Evolutionary conservation across 2,888 invertebrate species (phyloP).

Genomic region (Chloromyia formosa): DNA sequence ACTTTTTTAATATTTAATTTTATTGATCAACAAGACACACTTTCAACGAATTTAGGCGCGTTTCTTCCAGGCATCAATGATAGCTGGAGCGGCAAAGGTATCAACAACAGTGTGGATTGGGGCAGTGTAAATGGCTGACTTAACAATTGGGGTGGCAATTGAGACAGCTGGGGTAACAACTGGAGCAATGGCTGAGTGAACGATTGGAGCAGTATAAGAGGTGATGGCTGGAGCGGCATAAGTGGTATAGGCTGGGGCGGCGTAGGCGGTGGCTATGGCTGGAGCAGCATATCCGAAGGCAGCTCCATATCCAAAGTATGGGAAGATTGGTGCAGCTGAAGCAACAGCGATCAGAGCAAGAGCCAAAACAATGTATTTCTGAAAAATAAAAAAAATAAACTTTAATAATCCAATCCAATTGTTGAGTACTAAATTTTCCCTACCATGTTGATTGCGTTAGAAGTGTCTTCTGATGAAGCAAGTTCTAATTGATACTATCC

Average conservation of each 20-base stretch:
- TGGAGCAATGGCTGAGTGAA: not conserved
- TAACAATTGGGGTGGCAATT: not conserved
- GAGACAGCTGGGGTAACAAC: not conserved
- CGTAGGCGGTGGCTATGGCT: not conserved
- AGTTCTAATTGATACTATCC: not conserved
- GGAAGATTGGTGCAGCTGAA: not conserved
- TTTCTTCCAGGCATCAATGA: constrained; percentile 6
- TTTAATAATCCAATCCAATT: no score
- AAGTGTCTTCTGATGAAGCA: not conserved
- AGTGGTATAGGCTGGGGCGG: not conserved
- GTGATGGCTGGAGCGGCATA: not conserved
- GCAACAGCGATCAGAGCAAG: constrained; percentile 19
- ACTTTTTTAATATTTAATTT: not conserved
- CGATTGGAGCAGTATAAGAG: not conserved
- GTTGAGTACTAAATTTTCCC: not conserved
- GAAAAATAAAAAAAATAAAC: not conserved
- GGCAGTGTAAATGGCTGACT: not conserved
- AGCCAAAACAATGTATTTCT: constrained; percentile 32
- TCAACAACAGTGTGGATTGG: not conserved
- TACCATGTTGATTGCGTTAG: not conserved
- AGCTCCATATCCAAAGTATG: not conserved
- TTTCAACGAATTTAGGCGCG: not conserved
- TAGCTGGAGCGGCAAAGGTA: constrained; percentile 2
- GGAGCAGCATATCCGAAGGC: constrained; percentile 9
- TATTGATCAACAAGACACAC: not conserved